Evolutionary conservation across 2,888 invertebrate genomes (phyloP).

Genomic region (Rhagophthalmus giganteus): DNA sequence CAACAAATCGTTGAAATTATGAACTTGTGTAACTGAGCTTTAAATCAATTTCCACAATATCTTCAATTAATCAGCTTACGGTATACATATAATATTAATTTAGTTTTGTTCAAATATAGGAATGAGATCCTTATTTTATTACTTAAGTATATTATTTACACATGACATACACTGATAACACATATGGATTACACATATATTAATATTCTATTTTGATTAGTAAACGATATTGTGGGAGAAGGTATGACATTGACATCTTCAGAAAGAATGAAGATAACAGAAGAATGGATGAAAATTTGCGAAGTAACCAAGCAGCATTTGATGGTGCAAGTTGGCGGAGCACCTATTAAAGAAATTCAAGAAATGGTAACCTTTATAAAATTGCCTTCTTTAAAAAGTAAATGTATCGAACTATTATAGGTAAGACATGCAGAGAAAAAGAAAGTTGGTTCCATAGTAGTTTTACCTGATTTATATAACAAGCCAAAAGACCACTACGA

Average conservation of each 20-base stretch:
- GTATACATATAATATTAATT: no score
- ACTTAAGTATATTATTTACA: no score
- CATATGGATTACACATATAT: no score
- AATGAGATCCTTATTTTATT: no score
- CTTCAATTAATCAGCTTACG: no score
- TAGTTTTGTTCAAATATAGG: no score
- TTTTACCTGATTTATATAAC: slow-evolving; percentile 75
- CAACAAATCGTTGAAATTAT: no score
- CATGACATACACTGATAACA: no score
- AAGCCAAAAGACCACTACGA: slow-evolving; percentile 64
- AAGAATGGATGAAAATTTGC: slow-evolving; percentile 40
- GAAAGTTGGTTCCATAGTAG: slow-evolving; percentile 67
- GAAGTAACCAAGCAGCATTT: slow-evolving; percentile 38
- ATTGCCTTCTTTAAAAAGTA: no score
- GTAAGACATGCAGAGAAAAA: slow-evolving; percentile 65
- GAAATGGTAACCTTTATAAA: slow-evolving; percentile 39
- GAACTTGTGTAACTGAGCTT: no score
- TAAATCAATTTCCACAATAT: no score
- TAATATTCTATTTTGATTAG: slow-evolving; percentile 32
- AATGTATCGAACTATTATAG: slow-evolving; percentile 48
- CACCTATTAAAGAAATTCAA: slow-evolving; percentile 42
- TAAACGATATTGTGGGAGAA: slow-evolving; percentile 43
- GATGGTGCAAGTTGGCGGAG: slow-evolving; percentile 45
- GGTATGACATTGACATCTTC: slow-evolving; percentile 41
- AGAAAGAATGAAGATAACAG: slow-evolving; percentile 39